Percentiles rank a stretch among this genome's conserved stretches.
phyloP scores from a whole-genome alignment of 2,797 vertebrate genomes.

The Gorsachius magnificus region DNA sequence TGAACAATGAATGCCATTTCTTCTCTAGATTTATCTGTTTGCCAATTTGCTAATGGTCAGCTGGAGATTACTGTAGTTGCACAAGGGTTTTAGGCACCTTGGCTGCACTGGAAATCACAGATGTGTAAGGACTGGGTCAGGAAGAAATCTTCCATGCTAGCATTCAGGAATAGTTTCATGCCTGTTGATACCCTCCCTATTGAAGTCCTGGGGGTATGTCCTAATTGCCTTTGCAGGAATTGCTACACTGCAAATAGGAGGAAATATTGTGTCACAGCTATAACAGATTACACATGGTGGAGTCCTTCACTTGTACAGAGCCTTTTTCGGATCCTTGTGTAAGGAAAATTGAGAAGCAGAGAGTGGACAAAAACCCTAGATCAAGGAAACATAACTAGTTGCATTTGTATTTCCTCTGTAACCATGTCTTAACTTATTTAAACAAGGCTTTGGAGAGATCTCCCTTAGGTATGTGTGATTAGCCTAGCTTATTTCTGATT shows the following conservation, averaged over 20 bases:
- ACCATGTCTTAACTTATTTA: not conserved
- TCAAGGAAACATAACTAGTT: not conserved
- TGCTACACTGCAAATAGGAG: not conserved
- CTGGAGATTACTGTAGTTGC: not conserved
- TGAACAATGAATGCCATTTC: not conserved
- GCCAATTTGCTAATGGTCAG: not conserved
- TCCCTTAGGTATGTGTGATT: not conserved
- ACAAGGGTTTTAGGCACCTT: accelerated
- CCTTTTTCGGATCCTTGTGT: not conserved
- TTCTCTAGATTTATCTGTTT: not conserved
- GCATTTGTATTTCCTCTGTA: not conserved
- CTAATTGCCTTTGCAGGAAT: not conserved
- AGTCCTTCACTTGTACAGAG: not conserved
- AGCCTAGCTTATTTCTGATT: not conserved
- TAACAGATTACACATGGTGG: not conserved
- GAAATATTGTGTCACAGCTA: not conserved
- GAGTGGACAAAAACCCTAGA: not conserved
- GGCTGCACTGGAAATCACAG: not conserved
- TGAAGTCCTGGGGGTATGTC: not conserved
- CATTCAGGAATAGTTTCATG: not conserved
- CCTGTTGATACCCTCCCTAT: accelerated
- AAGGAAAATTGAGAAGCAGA: not conserved
- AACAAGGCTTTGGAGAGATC: not conserved
- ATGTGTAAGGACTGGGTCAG: not conserved
- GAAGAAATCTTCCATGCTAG: not conserved